A percentile compares a stretch with the other conserved stretches of the same genome.
Evolutionary conservation across 2,113 vertebrate species (phyloP).

Genomic region (Oncorhynchus kisutch): DNA sequence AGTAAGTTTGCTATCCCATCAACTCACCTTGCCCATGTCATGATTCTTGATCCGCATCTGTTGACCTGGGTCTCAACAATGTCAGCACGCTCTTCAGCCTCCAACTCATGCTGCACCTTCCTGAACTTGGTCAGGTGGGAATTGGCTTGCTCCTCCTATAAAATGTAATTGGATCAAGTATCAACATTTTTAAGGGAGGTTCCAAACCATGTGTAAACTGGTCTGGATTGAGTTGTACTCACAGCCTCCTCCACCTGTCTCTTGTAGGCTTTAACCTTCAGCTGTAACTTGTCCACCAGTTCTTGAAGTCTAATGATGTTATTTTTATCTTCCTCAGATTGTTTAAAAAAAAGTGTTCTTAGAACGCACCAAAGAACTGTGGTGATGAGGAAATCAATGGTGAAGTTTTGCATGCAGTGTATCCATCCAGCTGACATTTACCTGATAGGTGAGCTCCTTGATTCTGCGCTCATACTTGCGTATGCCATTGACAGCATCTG

Average conservation of each 20-base stretch:
- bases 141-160: conserved; percentile 61
- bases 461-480: neutral
- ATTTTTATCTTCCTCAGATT: conserved; percentile 44
- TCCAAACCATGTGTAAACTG: neutral
- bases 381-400: neutral
- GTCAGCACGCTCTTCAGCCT: conserved; percentile 72
- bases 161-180: conserved; percentile 4
- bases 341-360: neutral
- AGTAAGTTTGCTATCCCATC: neutral
- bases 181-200: conserved; percentile 5
- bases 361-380: neutral
- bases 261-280: conserved; percentile 47
- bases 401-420: no score
- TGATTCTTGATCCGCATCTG: conserved; percentile 66
- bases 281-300: conserved; percentile 44
- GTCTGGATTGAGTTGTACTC: conserved; percentile 1
- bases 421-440: neutral
- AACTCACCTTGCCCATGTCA: conserved; percentile 63
- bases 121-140: no score
- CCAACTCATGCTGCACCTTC: conserved; percentile 2
- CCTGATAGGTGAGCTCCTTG: conserved; percentile 6
- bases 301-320: conserved; percentile 39
- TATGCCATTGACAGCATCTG: neutral
- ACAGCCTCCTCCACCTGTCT: conserved; percentile 19
- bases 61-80: conserved; percentile 74